Evolutionary conservation across 2,888 invertebrate genomes (phyloP).

Genomic region (Brachynemurus nebulosus): DNA sequence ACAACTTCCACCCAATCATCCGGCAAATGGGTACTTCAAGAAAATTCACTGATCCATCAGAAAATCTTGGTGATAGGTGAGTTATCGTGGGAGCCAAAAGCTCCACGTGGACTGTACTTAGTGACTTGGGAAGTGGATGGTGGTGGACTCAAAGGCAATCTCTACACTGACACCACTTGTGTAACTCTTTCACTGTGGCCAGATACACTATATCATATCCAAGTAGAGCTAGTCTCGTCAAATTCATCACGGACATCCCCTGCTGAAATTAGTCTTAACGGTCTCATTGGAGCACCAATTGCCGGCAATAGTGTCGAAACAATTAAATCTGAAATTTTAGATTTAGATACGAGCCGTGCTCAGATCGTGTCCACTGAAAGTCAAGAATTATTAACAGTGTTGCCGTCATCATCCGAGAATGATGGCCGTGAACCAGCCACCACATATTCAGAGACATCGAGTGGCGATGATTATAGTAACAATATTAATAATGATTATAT

Average conservation of each 20-base stretch:
- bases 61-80: slow-evolving; percentile 57
- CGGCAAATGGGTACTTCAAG: slow-evolving; percentile 45
- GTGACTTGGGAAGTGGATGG: slow-evolving; percentile 77
- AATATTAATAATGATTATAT: no score
- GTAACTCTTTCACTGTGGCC: slow-evolving; percentile 70
- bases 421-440: no score
- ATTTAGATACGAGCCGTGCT: slow-evolving; percentile 47
- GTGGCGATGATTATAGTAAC: no score
- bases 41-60: slow-evolving; percentile 57
- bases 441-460: no score
- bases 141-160: slow-evolving; percentile 66
- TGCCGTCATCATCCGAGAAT: no score
- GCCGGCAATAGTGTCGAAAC: slow-evolving; percentile 49
- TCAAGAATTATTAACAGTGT: slow-evolving; percentile 37
- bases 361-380: slow-evolving; percentile 50
- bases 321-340: slow-evolving; percentile 50
- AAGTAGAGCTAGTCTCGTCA: slow-evolving; percentile 58
- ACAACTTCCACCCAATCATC: slow-evolving; percentile 40
- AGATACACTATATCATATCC: slow-evolving; percentile 66
- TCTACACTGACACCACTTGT: slow-evolving; percentile 66
- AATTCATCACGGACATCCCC: slow-evolving; percentile 44
- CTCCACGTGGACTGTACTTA: slow-evolving; percentile 52
- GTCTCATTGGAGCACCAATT: no score
- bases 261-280: no score
- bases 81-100: slow-evolving; percentile 57